These are phyloP conservation scores for Sesia apiformis DNA, from an alignment of 2,888 invertebrate species.

Conservation along the genomic window DNA sequence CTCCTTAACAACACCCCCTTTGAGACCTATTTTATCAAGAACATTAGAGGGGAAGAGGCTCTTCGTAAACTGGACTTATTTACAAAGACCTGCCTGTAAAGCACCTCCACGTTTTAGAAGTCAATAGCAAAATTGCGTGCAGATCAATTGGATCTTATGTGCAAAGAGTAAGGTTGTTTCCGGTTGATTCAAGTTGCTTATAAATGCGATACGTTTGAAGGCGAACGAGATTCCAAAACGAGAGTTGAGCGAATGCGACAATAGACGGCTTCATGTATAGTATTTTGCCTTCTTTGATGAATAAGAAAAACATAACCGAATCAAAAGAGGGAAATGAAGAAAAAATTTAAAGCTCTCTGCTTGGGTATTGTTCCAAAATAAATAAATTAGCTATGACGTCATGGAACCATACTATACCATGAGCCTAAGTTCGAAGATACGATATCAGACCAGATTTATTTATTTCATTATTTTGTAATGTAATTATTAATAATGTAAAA, in stretches of 20 bases:
- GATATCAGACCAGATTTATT: no score
- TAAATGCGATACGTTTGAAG: slow-evolving; percentile 44
- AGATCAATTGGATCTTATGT: slow-evolving; percentile 29
- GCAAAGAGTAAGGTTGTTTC: slow-evolving; percentile 36
- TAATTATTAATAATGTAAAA: no score
- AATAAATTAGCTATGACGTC: no score
- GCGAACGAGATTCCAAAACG: slow-evolving; percentile 49
- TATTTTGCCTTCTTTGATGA: no score
- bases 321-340: no score
- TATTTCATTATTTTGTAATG: no score
- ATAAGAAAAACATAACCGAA: no score
- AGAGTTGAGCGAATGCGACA: slow-evolving; percentile 28
- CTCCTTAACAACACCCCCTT: slow-evolving; percentile 21
- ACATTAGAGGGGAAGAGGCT: slow-evolving; percentile 34
- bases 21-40: slow-evolving; percentile 16
- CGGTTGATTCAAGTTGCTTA: slow-evolving; percentile 11
- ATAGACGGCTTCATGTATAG: slow-evolving; percentile 29
- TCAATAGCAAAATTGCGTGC: slow-evolving; percentile 38
- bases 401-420: no score
- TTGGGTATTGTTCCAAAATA: no score
- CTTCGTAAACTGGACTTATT: slow-evolving; percentile 40
- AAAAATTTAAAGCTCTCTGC: no score
- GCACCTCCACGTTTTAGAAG: slow-evolving; percentile 64
- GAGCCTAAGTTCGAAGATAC: no score
- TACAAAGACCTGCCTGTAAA: slow-evolving; percentile 66